Conservation (phyloP, 2,888 invertebrate species). For the Ferdinandea cuprea region DNA sequence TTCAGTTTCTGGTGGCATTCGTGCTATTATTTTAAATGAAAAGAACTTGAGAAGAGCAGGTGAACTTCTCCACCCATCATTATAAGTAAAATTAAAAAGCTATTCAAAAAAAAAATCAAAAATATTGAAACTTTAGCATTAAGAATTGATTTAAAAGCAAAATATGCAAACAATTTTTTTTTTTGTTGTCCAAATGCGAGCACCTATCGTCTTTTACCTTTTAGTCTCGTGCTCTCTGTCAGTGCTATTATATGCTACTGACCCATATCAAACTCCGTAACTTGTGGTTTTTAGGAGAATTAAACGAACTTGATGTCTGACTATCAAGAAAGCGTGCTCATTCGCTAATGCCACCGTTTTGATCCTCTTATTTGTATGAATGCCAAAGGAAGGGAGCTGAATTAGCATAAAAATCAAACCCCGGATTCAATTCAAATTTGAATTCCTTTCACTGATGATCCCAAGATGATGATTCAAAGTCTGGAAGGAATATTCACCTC, state of each 20-base stretch:
- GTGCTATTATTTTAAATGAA: too few relatives aligned
- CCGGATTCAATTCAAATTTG: constrained; percentile 55
- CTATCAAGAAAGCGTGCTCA: constrained; percentile 11
- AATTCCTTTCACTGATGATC: constrained; percentile 62
- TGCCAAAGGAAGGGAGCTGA: constrained; percentile 2
- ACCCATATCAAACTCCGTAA: constrained; percentile 38
- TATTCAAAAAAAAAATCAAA: too few relatives aligned
- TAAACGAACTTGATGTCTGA: constrained; percentile 57
- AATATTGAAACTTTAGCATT: too few relatives aligned
- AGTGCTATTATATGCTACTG: constrained; percentile 19
- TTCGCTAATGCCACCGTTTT: constrained; percentile 32
- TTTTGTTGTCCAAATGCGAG: too few relatives aligned
- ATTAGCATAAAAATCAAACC: constrained; percentile 8
- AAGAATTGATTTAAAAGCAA: too few relatives aligned
- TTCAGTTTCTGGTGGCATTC: too few relatives aligned
- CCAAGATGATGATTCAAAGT: constrained; percentile 45
- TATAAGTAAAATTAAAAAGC: too few relatives aligned
- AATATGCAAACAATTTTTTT: too few relatives aligned
- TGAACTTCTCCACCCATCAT: too few relatives aligned
- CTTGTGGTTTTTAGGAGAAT: constrained; percentile 45
- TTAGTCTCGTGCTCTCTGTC: constrained; percentile 31
- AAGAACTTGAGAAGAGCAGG: too few relatives aligned
- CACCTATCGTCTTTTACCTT: neutral
- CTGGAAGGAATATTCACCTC: constrained; percentile 46
- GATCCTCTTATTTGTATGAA: constrained; percentile 2